Evolutionary conservation across 2,888 invertebrate species (phyloP), one percentile per base, ranked within the genome.

Genomic region (Diarsia mendica): DNA sequence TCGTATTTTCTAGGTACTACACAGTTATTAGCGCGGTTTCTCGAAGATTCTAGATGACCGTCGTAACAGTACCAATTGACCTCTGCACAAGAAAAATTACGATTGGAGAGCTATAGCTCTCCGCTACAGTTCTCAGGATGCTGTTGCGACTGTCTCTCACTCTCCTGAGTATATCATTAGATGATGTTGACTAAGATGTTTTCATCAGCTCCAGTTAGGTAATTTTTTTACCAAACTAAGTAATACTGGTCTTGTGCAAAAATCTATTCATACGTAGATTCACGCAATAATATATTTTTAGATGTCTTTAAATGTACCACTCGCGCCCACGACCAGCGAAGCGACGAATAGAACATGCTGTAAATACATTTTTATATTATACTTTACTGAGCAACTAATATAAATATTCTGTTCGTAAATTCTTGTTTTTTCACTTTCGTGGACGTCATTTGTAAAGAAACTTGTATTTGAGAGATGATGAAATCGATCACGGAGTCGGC

Each of bases 301-400:
- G 58, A 65, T 82, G 75, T 94, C 94, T 94, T 94, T 94, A 90
- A 90, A 89, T 89, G 91, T 89, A 90, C 88, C 87, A 86, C 85
- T 80, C 77, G 80, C 93, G 91, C 92, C 93, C 91, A 89, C 91
- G 87, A 84, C 73, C 89, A 84, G 85, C 87, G 80, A 86, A 88
- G 86, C 89, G 84, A 88, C 80, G 85, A 82, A 80, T 85, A 86
- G 80, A 87, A 82, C 79, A 77, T 64, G 74, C 83, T 87, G 79
- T 81, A 91, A 89, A 91, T 89, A 90, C 75, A 81, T 63, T 77
- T 86, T 84, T 79, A 18, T 69, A 67, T 69, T 71, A 81, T 53
- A 65, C 61, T 67, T 67, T 72, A 76, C 70, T 53, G 72, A 76
- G 67, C 46, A 67, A 60, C 70, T 75, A 51, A 69, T 39, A 75